phyloP scores from a whole-genome alignment of 2,113 vertebrate genomes.

The Periophthalmus modestus region DNA sequence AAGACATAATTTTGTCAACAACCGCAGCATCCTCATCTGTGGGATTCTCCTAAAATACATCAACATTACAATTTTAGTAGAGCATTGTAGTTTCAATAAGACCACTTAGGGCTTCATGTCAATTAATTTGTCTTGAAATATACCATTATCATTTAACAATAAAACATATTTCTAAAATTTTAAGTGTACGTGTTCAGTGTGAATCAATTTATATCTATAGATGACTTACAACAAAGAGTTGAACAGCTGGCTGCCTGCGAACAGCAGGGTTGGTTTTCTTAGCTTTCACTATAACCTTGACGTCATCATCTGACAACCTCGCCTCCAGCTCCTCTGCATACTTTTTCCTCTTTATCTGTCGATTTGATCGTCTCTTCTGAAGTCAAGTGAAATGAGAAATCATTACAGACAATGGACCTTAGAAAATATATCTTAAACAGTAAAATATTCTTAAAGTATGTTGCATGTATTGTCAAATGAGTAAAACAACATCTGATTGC shows the following conservation, averaged over 20 bases:
- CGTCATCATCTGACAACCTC: slow-evolving; percentile 91
- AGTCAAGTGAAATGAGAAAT: background rate
- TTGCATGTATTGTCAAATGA: background rate
- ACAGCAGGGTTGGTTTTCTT: slow-evolving; percentile 84
- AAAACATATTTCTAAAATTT: background rate
- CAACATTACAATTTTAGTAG: slow-evolving; percentile 21
- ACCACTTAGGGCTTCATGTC: background rate
- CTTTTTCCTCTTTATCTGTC: slow-evolving; percentile 96
- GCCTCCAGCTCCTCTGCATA: slow-evolving; percentile 92
- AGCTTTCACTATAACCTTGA: slow-evolving; percentile 87
- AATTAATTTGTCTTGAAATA: background rate
- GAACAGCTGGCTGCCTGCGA: slow-evolving; percentile 84
- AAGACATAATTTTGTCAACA: slow-evolving; percentile 98
- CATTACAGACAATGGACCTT: background rate
- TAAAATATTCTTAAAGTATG: background rate
- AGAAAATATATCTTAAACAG: background rate
- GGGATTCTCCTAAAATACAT: slow-evolving; percentile 87
- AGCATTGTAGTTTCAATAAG: slow-evolving; percentile 3
- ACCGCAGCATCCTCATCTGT: slow-evolving; percentile 97
- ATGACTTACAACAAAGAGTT: slow-evolving; percentile 92
- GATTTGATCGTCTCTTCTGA: slow-evolving; percentile 97
- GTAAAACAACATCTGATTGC: background rate
- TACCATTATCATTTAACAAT: background rate
- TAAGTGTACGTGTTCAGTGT: background rate
- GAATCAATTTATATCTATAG: background rate